These are phyloP conservation scores for Caenorhabditis parvicauda DNA, from an alignment of 2,888 invertebrate genomes.

Conservation along the genomic window DNA sequence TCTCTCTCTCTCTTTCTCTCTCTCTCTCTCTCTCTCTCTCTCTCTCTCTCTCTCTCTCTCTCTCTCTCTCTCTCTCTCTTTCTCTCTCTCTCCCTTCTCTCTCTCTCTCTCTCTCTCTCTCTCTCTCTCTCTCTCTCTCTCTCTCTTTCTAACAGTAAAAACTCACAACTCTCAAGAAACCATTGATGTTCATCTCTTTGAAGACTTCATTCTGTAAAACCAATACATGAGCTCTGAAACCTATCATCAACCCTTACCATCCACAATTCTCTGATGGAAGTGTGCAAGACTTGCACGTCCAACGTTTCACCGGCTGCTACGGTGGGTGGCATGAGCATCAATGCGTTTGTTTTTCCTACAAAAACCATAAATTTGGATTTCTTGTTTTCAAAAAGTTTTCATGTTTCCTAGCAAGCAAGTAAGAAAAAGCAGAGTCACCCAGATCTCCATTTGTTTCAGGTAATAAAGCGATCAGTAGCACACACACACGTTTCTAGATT, in stretches of 20 bases:
- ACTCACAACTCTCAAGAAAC: constrained; percentile 47
- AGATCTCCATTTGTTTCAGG: too few species aligned
- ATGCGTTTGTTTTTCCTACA: constrained; percentile 44
- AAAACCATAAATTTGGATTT: too few species aligned
- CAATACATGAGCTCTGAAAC: background rate
- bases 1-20: background rate
- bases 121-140: too few species aligned
- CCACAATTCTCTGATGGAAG: constrained; percentile 44
- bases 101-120: background rate
- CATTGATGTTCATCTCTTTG: constrained; percentile 59
- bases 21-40: background rate
- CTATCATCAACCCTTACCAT: constrained; percentile 38
- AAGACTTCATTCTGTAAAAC: constrained; percentile 52
- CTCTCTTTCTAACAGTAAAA: constrained; percentile 1
- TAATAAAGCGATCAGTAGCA: too few species aligned
- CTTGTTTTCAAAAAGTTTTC: too few species aligned
- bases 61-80: background rate
- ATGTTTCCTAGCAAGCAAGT: too few species aligned
- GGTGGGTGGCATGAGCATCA: constrained; percentile 53
- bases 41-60: background rate
- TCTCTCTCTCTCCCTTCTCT: too few species aligned
- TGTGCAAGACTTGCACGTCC: constrained; percentile 45
- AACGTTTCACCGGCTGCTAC: constrained; percentile 50
- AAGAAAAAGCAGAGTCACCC: too few species aligned
- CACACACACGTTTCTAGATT: too few species aligned